Evolutionary conservation across 2,113 vertebrate genomes (phyloP), one percentile per base, ranked within the genome.

Genomic region (Actinemys pallida): DNA sequence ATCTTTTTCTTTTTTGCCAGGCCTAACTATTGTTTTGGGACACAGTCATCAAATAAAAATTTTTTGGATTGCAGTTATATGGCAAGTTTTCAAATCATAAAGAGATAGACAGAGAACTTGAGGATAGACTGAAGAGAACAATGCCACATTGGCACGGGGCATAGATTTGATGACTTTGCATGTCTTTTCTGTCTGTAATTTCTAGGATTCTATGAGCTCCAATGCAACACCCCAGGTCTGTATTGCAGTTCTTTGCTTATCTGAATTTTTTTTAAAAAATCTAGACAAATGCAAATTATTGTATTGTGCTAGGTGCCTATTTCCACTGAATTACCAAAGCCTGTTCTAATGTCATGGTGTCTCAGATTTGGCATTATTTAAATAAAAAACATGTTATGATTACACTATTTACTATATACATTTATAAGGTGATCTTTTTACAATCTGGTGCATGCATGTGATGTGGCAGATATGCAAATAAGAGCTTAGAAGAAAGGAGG

Each of bases 11-110:
- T 12, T 59, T 20, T 25, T 6, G 22, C 62, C 78, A 78, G 29
- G 12, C 59, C 25, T 24, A 25, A 87, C 65, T 83, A 35, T 78
- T 83, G 20, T 75, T 86, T 75, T 10, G 83, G 6, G 42, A 76
- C 19, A 53, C 16, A 39, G 1, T 62, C 59, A 62, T 89, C 29
- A 86, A 86, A 93, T 45, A 2, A 2, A 62, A 7, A 1, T 57
- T 47, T 91, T 95, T 92, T 76, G 24, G 10, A 50, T 87, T 93
- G 56, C 10, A 83, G 9, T 52, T 49, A 56, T 45, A 42, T 57
- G 31, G 2, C 42, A 84, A 35, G 10, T 87, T 81, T 10, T 56
- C 5, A 14, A 14, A 19, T 62, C 69, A 39, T 54, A 47, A 78
- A 27, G 5, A 49, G 2, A 24, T 52, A 8, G 2, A 24, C 49